These are phyloP conservation scores for Cossypha dichroa DNA, from an alignment of 2,797 vertebrate species.

Conservation along the genomic window DNA sequence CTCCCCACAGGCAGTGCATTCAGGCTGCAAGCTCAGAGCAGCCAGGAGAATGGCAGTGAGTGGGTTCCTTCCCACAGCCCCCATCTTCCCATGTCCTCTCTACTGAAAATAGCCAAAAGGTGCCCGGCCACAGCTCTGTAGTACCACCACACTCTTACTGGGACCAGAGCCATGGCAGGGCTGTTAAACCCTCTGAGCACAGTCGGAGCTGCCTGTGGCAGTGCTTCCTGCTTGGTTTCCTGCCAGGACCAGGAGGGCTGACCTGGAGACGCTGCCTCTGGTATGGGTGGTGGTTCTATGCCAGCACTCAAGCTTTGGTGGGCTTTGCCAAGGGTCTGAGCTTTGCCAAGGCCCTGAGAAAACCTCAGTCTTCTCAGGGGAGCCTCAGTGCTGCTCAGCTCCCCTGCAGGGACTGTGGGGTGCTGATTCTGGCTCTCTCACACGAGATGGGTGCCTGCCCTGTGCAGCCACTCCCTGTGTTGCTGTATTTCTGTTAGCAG, in stretches of 20 bases:
- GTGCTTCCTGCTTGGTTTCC: background rate
- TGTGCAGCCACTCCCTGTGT: rapidly evolving
- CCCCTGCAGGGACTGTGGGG: rapidly evolving
- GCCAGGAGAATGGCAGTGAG: background rate
- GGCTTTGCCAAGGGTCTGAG: background rate
- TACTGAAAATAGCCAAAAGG: background rate
- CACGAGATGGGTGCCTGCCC: background rate
- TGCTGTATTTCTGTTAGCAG: background rate
- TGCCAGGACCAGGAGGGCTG: background rate
- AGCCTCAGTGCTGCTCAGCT: background rate
- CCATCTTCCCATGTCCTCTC: background rate
- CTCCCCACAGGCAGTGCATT: background rate
- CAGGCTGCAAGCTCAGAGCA: background rate
- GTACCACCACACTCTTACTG: background rate
- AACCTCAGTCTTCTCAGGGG: background rate
- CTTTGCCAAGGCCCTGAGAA: background rate
- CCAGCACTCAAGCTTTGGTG: background rate
- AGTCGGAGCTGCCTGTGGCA: background rate
- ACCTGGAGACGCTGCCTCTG: background rate
- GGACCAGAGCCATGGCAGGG: background rate
- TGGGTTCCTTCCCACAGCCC: background rate
- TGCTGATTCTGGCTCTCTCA: background rate
- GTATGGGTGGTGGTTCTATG: rapidly evolving
- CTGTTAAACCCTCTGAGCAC: background rate
- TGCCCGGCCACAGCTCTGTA: background rate